phyloP scores from a whole-genome alignment of 2,797 vertebrate genomes.

The Spinibarbus caldwelli region DNA sequence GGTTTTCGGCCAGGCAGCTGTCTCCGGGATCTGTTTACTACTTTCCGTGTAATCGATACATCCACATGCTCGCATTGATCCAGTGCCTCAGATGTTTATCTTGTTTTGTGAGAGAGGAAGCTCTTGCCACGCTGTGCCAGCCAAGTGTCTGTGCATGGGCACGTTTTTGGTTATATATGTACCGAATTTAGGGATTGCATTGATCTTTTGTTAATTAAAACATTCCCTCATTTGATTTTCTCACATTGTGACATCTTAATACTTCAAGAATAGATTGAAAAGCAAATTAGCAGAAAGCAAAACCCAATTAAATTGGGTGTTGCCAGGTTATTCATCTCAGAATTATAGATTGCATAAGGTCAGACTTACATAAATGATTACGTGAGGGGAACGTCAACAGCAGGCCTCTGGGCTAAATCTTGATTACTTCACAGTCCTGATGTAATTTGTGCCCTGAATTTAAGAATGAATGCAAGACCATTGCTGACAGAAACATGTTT shows the following conservation, averaged over 20 bases:
- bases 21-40: conserved; percentile 37
- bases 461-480: not conserved
- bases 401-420: not conserved
- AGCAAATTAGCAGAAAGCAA: conserved; percentile 7
- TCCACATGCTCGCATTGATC: conserved; percentile 32
- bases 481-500: conserved; percentile 7
- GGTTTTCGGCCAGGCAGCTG: conserved; percentile 35
- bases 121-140: not conserved
- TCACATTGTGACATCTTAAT: not conserved
- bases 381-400: not conserved
- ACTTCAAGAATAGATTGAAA: conserved; percentile 3
- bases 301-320: not conserved
- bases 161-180: not conserved
- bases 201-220: not conserved
- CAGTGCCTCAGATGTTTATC: not conserved
- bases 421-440: conserved; percentile 16
- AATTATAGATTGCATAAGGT: conserved; percentile 39
- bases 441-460: not conserved
- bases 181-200: not conserved
- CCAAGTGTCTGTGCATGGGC: not conserved
- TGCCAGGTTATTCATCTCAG: not conserved
- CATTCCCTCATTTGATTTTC: not conserved
- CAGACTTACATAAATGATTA: conserved; percentile 31
- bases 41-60: conserved; percentile 42
- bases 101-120: conserved; percentile 31